Conservation (phyloP, 2,888 invertebrate species). For the Rhagium mordax region DNA sequence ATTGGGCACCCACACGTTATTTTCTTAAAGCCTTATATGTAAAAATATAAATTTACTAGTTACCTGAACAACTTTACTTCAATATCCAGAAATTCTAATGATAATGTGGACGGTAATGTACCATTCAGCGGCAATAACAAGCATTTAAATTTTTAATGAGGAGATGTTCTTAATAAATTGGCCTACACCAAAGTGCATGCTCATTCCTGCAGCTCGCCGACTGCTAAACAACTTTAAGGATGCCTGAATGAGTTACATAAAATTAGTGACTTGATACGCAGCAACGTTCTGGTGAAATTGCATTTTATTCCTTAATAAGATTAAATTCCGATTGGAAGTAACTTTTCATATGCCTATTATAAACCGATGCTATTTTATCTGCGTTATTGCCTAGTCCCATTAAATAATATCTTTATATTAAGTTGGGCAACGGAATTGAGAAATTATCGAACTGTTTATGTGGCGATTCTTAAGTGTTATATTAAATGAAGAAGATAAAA, state of each 20-base stretch:
- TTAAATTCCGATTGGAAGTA: constrained; percentile 36
- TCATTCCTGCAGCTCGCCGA: not conserved
- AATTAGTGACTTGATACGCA: constrained; percentile 40
- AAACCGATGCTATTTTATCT: not conserved
- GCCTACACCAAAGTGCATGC: constrained; percentile 7
- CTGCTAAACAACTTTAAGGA: not conserved
- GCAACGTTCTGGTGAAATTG: constrained; percentile 33
- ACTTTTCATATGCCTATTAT: not conserved
- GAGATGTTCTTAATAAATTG: constrained; percentile 10
- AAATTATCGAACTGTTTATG: not conserved
- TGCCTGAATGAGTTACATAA: constrained; percentile 30
- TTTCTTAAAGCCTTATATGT: constrained; percentile 17
- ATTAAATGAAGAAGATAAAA: not conserved
- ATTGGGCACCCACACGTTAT: not conserved
- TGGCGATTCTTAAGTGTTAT: not conserved
- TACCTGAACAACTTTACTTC: not conserved
- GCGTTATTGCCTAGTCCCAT: not conserved
- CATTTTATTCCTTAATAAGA: constrained; percentile 33
- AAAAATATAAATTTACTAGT: not conserved
- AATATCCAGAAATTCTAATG: not conserved
- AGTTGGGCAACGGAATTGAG: not conserved
- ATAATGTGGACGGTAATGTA: constrained; percentile 2
- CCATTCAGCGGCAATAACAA: not conserved
- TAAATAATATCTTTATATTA: not conserved
- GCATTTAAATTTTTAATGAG: constrained; percentile 1